A percentile compares a stretch with the other conserved stretches of the same genome.
Evolutionary conservation across 2,797 vertebrate species (phyloP).

Genomic region (Hapalemur alaotrensis): DNA sequence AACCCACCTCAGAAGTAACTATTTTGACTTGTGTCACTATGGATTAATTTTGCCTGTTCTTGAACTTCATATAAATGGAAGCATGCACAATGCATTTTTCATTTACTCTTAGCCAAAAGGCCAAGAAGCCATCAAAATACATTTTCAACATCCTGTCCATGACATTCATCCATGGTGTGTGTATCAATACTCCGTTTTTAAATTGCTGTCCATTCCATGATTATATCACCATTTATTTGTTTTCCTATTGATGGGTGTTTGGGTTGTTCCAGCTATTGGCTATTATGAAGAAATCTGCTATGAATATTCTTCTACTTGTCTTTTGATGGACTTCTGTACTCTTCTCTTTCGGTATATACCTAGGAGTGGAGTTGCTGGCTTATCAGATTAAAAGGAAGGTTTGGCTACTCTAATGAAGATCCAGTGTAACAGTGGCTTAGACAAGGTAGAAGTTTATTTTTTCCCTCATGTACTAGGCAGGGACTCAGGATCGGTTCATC

Average conservation of each 20-base stretch:
- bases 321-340: background rate
- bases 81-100: background rate
- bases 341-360: background rate
- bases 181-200: background rate
- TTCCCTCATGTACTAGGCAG: background rate
- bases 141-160: background rate
- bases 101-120: background rate
- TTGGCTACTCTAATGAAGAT: background rate
- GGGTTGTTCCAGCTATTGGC: background rate
- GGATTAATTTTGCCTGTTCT: constrained; percentile 1
- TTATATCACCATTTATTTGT: background rate
- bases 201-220: background rate
- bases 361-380: background rate
- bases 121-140: background rate
- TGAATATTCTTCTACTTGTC: background rate
- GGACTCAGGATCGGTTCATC: background rate
- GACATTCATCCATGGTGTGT: background rate
- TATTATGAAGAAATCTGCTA: background rate
- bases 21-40: background rate
- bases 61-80: background rate
- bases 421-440: background rate
- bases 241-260: background rate
- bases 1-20: background rate
- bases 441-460: background rate
- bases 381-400: background rate